A percentile compares a stretch with the other conserved stretches of the same genome.
Evolutionary conservation across 2,888 invertebrate genomes (phyloP).

Genomic region (Torymus texanus): DNA sequence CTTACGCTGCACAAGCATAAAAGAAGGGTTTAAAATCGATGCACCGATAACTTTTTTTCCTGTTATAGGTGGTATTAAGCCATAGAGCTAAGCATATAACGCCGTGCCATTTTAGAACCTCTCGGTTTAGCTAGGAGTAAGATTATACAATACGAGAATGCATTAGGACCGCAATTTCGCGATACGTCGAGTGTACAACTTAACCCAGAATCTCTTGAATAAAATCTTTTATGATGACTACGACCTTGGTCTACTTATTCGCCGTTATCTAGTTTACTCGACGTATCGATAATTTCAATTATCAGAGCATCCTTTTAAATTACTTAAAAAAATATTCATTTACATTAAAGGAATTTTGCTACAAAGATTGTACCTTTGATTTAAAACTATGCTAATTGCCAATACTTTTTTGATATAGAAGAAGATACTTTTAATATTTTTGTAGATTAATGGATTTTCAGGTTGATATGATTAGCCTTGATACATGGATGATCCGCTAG

Average conservation of each 20-base stretch:
- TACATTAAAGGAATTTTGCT: no score
- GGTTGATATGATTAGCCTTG: slow-evolving; percentile 42
- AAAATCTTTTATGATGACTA: slow-evolving; percentile 13
- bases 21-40: no score
- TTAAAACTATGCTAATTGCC: no score
- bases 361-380: no score
- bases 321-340: neutral
- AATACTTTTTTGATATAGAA: neutral
- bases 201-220: slow-evolving; percentile 34
- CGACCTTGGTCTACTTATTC: slow-evolving; percentile 25
- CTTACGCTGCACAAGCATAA: no score
- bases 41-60: no score
- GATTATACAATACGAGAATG: neutral
- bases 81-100: no score
- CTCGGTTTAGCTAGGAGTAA: neutral
- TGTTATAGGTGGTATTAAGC: no score
- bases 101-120: neutral
- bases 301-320: slow-evolving; percentile 5
- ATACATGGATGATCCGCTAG: slow-evolving; percentile 18
- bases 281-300: neutral
- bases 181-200: slow-evolving; percentile 8
- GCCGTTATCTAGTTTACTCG: neutral
- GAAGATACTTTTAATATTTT: slow-evolving; percentile 7
- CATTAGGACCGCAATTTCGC: slow-evolving; percentile 1
- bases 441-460: slow-evolving; percentile 43